A percentile compares a stretch with the other conserved stretches of the same genome.
Conservation (phyloP, 2,888 invertebrate genomes). For the Macrophya annulata region DNA sequence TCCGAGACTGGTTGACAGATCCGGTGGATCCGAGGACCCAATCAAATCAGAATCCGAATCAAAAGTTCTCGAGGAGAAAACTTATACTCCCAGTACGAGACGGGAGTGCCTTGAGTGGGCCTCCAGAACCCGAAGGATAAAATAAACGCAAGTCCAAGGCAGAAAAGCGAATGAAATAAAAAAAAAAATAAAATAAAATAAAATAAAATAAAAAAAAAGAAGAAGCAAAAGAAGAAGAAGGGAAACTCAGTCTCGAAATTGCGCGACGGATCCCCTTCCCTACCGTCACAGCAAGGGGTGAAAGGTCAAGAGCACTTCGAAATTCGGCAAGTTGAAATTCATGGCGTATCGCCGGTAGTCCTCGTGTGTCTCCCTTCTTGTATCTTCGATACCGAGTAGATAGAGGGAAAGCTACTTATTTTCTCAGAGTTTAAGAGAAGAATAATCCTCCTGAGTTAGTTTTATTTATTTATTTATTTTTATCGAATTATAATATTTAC, state of each 20-base stretch:
- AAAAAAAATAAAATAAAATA: not conserved
- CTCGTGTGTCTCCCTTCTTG: constrained; percentile 47
- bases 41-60: constrained; percentile 53
- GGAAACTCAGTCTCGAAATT: constrained; percentile 38
- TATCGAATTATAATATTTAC: not conserved
- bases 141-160: constrained; percentile 48
- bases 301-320: constrained; percentile 57
- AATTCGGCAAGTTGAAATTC: constrained; percentile 54
- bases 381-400: not conserved
- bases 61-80: constrained; percentile 52
- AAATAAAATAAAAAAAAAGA: no score
- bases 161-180: constrained; percentile 57
- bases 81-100: constrained; percentile 31
- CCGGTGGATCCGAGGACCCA: constrained; percentile 52
- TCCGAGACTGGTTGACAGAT: constrained; percentile 21
- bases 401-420: not conserved
- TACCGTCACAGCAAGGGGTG: not conserved
- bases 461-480: not conserved
- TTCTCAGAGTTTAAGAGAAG: not conserved
- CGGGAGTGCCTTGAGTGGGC: constrained; percentile 41
- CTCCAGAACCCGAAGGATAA: not conserved
- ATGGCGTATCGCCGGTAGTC: constrained; percentile 45
- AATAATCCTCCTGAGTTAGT: not conserved
- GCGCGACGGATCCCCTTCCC: constrained; percentile 3
- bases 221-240: not conserved